Conservation (phyloP, 2,797 vertebrate species). For the Leucoraja ocellata region DNA sequence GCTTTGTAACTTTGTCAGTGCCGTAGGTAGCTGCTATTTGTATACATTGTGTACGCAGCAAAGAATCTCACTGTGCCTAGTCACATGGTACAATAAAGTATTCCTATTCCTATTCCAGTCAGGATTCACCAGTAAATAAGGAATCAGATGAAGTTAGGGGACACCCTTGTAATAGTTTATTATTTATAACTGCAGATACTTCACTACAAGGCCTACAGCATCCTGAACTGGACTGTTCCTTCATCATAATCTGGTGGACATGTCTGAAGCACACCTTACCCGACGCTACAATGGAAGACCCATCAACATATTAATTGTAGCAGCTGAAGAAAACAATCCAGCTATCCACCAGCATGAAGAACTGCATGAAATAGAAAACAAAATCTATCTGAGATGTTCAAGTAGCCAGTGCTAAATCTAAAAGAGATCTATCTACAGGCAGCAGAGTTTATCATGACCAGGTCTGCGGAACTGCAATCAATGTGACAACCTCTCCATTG, state of each 20-base stretch:
- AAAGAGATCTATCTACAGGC: not conserved
- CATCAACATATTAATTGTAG: not conserved
- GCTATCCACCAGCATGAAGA: not conserved
- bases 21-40: too few species aligned
- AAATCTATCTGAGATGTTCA: not conserved
- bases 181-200: not conserved
- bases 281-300: not conserved
- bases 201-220: not conserved
- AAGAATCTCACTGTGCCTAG: too few species aligned
- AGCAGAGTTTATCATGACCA: not conserved
- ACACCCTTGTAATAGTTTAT: not conserved
- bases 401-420: not conserved
- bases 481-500: not conserved
- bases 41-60: too few species aligned
- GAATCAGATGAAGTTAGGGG: not conserved
- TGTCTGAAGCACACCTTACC: not conserved
- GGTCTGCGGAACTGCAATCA: not conserved
- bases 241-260: not conserved
- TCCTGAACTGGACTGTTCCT: not conserved
- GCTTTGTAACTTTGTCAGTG: too few species aligned
- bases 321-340: not conserved
- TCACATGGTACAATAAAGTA: too few species aligned
- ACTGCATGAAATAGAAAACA: not conserved
- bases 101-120: not conserved
- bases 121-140: not conserved